Percentiles rank a stretch among this genome's conserved stretches.
phyloP scores from a whole-genome alignment of 2,888 invertebrate species.

The Orthonychiurus folsomi region DNA sequence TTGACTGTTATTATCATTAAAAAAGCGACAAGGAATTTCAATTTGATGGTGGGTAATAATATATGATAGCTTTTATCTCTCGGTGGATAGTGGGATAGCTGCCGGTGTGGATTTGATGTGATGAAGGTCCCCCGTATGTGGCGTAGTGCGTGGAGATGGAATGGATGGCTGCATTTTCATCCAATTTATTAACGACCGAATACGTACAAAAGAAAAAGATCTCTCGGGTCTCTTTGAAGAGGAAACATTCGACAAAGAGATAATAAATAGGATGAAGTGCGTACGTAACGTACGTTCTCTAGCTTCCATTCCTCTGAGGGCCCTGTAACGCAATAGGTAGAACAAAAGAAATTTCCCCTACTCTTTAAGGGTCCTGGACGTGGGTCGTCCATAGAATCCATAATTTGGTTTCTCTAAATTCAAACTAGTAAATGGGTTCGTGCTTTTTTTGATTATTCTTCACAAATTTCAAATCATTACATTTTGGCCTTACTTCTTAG shows the following conservation, averaged over 20 bases:
- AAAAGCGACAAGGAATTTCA: slow-evolving; percentile 1
- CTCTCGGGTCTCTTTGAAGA: neutral
- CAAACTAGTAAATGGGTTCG: no score
- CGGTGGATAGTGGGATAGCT: neutral
- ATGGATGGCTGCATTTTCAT: neutral
- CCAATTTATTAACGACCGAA: neutral
- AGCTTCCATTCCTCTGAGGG: neutral
- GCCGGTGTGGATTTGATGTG: neutral
- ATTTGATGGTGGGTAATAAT: neutral
- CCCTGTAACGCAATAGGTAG: no score
- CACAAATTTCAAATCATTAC: no score
- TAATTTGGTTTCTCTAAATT: no score
- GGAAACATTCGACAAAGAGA: slow-evolving; percentile 1
- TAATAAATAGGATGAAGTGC: neutral
- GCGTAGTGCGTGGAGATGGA: no score
- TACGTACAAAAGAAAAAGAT: neutral
- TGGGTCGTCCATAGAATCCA: no score
- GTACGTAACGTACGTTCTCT: neutral
- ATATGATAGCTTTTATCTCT: neutral
- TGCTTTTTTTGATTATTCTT: no score
- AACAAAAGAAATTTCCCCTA: neutral
- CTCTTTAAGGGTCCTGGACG: no score
- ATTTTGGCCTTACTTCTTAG: no score
- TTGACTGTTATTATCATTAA: neutral
- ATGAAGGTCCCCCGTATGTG: no score